Evolutionary conservation across 2,888 invertebrate genomes (phyloP).

Genomic region (Drosophila buzzatii): DNA sequence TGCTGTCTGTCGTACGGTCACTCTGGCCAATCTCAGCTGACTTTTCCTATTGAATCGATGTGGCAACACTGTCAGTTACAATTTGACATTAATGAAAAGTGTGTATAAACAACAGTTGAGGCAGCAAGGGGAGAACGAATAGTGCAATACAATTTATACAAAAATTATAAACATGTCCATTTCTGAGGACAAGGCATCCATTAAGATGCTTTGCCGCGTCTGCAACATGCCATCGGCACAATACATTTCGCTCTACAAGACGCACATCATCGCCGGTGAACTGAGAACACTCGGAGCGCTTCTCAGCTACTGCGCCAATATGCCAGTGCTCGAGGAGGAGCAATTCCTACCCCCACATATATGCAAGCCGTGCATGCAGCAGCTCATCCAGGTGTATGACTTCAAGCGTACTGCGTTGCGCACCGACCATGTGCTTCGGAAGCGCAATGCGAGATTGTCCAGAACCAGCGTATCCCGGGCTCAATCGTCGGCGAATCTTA

Average conservation of each 20-base stretch:
- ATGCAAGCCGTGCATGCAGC: slow-evolving; percentile 72
- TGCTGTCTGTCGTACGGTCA: slow-evolving; percentile 25
- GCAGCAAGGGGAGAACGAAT: not conserved
- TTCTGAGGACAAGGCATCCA: slow-evolving; percentile 1
- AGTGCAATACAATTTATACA: not conserved
- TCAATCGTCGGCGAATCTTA: not conserved
- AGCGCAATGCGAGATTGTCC: slow-evolving; percentile 43
- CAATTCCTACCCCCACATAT: slow-evolving; percentile 74
- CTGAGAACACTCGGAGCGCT: slow-evolving; percentile 80
- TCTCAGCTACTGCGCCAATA: slow-evolving; percentile 70
- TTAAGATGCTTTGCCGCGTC: slow-evolving; percentile 72
- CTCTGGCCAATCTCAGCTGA: slow-evolving; percentile 53
- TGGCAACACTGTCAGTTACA: slow-evolving; percentile 32
- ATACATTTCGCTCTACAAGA: slow-evolving; percentile 72
- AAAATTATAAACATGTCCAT: slow-evolving; percentile 23
- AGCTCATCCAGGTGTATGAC: slow-evolving; percentile 66
- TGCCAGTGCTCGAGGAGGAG: slow-evolving; percentile 70
- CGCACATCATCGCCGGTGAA: slow-evolving; percentile 75
- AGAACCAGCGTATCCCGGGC: slow-evolving; percentile 1
- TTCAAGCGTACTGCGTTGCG: slow-evolving; percentile 78
- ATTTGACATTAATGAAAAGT: slow-evolving; percentile 1
- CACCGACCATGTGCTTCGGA: slow-evolving; percentile 72
- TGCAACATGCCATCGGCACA: slow-evolving; percentile 74
- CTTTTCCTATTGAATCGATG: not conserved
- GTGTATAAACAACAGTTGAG: slow-evolving; percentile 28